Percentiles rank a stretch among this genome's conserved stretches.
phyloP scores from a whole-genome alignment of 1,140 invertebrate species.

The Brachionus koreanus region DNA sequence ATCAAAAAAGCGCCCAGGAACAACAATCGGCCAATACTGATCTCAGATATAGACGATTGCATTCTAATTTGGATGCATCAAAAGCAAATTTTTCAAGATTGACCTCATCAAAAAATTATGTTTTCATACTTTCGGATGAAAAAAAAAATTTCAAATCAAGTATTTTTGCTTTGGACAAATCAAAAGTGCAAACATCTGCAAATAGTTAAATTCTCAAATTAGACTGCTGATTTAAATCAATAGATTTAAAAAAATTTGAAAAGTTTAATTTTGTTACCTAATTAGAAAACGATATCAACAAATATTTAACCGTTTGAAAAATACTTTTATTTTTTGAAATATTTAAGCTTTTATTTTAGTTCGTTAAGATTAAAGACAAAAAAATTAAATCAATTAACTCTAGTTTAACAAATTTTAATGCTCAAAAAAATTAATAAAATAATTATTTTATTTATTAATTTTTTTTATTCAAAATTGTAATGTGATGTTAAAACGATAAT shows the following conservation, averaged over 20 bases:
- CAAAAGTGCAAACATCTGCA: background rate
- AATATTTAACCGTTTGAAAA: background rate
- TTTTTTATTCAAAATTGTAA: no score
- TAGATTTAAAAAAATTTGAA: background rate
- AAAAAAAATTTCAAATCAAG: background rate
- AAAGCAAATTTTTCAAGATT: background rate
- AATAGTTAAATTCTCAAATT: background rate
- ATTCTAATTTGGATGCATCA: background rate
- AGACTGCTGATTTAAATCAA: background rate
- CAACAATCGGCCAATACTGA: slow-evolving; percentile 5
- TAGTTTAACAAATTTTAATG: background rate
- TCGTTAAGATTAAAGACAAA: background rate
- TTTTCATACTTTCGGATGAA: background rate
- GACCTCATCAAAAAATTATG: slow-evolving; percentile 13
- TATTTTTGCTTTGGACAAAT: slow-evolving; percentile 31
- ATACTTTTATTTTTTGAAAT: background rate
- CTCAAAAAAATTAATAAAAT: background rate
- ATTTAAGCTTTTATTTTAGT: background rate
- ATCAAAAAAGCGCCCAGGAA: background rate
- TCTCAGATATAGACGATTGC: slow-evolving; percentile 4
- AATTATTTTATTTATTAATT: background rate
- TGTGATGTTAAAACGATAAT: no score
- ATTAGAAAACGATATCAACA: background rate
- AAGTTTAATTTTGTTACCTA: background rate
- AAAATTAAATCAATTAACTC: background rate